Conservation (phyloP, 2,113 vertebrate genomes). For the Panthera leo region DNA sequence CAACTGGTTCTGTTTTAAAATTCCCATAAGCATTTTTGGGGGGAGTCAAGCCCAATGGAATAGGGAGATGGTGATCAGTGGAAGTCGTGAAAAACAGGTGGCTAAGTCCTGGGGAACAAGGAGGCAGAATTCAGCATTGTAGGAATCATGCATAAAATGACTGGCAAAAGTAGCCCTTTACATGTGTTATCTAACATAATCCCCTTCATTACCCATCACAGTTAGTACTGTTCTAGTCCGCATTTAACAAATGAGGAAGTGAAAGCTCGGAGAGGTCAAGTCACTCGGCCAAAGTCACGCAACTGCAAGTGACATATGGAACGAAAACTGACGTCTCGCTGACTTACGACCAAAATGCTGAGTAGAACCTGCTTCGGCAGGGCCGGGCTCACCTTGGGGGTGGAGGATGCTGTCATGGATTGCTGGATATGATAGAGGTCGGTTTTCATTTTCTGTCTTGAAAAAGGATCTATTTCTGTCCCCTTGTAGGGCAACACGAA, state of each 20-base stretch:
- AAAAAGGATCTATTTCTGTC: not conserved
- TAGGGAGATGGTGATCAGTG: not conserved
- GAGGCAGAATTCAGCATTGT: not conserved
- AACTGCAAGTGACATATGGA: too few species aligned
- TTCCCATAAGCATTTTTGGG: not conserved
- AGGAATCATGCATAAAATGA: not conserved
- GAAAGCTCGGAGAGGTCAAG: not conserved
- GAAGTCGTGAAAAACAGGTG: not conserved
- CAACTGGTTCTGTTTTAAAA: not conserved
- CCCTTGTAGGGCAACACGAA: not conserved
- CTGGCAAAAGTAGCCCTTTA: not conserved
- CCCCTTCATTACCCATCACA: not conserved
- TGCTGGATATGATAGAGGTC: not conserved
- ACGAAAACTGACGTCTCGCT: not conserved
- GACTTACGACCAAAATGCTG: not conserved
- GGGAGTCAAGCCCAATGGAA: not conserved
- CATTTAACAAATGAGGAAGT: not conserved
- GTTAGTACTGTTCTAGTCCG: not conserved
- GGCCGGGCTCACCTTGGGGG: not conserved
- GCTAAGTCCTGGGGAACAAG: not conserved
- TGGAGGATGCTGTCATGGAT: not conserved
- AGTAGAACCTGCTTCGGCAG: rapidly evolving
- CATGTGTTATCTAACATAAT: not conserved
- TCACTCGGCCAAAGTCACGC: not conserved
- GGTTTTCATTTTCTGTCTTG: not conserved